Percentiles rank a stretch among this genome's conserved stretches.
These are phyloP conservation scores for Pempheris klunzingeri DNA, from an alignment of 2,797 vertebrate genomes.

Conservation along the genomic window DNA sequence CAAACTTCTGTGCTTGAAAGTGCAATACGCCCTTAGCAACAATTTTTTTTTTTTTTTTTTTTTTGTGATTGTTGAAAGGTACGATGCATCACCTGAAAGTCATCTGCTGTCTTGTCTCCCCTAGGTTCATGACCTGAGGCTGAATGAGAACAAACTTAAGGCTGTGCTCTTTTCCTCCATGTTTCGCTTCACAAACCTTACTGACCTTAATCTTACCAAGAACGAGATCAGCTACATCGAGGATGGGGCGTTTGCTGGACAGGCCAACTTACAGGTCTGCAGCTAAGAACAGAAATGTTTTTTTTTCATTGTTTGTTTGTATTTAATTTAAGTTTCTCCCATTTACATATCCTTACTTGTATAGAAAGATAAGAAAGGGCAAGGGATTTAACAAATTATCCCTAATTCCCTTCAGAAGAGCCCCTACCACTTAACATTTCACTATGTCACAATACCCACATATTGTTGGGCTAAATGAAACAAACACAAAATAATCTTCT, in stretches of 20 bases:
- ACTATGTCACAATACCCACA: background rate
- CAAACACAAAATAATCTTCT: background rate
- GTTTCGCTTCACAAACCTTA: conserved; percentile 98
- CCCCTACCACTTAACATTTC: background rate
- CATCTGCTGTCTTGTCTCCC: conserved; percentile 19
- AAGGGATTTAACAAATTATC: background rate
- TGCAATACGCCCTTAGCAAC: conserved; percentile 5
- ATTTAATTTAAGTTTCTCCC: background rate
- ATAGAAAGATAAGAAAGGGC: no score
- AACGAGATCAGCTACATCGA: conserved; percentile 99
- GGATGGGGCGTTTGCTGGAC: conserved; percentile 96
- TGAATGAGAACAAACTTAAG: conserved; percentile 98
- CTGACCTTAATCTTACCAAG: conserved; percentile 98
- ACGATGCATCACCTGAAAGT: conserved; percentile 15
- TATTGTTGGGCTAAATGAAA: background rate
- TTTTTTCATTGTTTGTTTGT: background rate
- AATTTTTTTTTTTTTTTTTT: conserved; percentile 28
- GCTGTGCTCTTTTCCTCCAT: conserved; percentile 95
- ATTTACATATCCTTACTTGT: background rate
- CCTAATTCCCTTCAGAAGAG: background rate
- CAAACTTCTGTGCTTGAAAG: conserved; percentile 1
- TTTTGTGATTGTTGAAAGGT: conserved; percentile 11
- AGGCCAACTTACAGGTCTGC: conserved; percentile 93
- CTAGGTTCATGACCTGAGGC: conserved; percentile 93
- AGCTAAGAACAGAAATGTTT: background rate